phyloP scores from a whole-genome alignment of 1,140 invertebrate genomes.

The Steinernema feltiae region DNA sequence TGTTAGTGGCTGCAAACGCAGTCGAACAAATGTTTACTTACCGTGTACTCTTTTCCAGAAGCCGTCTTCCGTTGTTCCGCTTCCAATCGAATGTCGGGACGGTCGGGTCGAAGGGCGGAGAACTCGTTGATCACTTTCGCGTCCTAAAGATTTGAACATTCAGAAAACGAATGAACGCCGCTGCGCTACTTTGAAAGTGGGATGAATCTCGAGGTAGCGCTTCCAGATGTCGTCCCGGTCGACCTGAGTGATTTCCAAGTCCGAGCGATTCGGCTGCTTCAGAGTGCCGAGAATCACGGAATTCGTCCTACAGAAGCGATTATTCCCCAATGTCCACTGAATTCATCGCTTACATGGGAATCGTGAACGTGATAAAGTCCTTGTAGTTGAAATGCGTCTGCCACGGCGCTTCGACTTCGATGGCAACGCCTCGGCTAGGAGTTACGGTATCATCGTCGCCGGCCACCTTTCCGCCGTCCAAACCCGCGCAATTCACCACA shows the following conservation, averaged over 20 bases:
- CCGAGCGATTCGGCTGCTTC: slow-evolving; percentile 67
- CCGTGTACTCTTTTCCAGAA: slow-evolving; percentile 19
- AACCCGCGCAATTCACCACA: slow-evolving; percentile 51
- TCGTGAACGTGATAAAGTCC: slow-evolving; percentile 50
- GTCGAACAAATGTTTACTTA: slow-evolving; percentile 7
- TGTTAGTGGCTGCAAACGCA: too few species aligned
- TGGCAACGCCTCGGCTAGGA: slow-evolving; percentile 45
- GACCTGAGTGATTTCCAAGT: slow-evolving; percentile 60
- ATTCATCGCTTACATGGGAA: slow-evolving; percentile 41
- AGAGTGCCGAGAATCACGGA: slow-evolving; percentile 65
- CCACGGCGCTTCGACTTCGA: slow-evolving; percentile 38
- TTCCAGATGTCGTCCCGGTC: slow-evolving; percentile 67
- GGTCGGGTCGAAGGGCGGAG: slow-evolving; percentile 20
- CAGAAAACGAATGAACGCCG: slow-evolving; percentile 25
- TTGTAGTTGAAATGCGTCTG: slow-evolving; percentile 52
- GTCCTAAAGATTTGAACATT: slow-evolving; percentile 16
- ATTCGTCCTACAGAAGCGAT: slow-evolving; percentile 40
- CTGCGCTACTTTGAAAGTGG: slow-evolving; percentile 64
- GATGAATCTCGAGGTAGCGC: slow-evolving; percentile 65
- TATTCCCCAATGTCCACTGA: slow-evolving; percentile 9
- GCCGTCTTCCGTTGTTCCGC: background rate
- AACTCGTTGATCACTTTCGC: slow-evolving; percentile 31
- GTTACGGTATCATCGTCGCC: slow-evolving; percentile 37
- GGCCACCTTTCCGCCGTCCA: slow-evolving; percentile 39
- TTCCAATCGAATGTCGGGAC: slow-evolving; percentile 19